Conservation (phyloP, 1,140 invertebrate species). For the Pseudobourletiella spinata region DNA sequence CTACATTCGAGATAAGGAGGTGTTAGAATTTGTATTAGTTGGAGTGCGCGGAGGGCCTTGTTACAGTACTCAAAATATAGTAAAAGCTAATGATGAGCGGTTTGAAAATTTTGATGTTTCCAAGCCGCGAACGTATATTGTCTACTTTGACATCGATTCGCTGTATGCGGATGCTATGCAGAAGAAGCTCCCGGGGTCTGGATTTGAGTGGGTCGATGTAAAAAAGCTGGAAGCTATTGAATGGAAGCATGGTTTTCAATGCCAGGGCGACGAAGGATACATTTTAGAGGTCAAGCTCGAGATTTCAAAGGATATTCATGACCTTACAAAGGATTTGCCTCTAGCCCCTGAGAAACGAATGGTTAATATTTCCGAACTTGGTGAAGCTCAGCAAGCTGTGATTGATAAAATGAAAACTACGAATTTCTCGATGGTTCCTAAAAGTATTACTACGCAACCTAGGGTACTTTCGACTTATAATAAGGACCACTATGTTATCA, state of each 20-base stretch:
- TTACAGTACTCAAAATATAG: neutral
- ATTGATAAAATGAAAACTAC: neutral
- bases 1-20: neutral
- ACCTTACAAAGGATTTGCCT: neutral
- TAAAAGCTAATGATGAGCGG: neutral
- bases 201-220: neutral
- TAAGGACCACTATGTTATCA: neutral
- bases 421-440: neutral
- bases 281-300: neutral
- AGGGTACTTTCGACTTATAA: neutral
- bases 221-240: neutral
- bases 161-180: neutral
- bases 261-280: neutral
- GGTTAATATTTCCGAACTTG: neutral
- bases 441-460: neutral
- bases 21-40: neutral
- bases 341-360: neutral
- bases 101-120: neutral
- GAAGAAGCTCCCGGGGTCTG: neutral
- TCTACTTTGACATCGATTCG: neutral
- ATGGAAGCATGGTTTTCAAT: neutral
- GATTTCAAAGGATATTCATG: neutral
- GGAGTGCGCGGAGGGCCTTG: neutral
- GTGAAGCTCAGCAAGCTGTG: no score
- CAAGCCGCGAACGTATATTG: neutral